These are phyloP conservation scores for Luffia ferchaultella DNA, from an alignment of 2,888 invertebrate genomes.

Conservation along the genomic window DNA sequence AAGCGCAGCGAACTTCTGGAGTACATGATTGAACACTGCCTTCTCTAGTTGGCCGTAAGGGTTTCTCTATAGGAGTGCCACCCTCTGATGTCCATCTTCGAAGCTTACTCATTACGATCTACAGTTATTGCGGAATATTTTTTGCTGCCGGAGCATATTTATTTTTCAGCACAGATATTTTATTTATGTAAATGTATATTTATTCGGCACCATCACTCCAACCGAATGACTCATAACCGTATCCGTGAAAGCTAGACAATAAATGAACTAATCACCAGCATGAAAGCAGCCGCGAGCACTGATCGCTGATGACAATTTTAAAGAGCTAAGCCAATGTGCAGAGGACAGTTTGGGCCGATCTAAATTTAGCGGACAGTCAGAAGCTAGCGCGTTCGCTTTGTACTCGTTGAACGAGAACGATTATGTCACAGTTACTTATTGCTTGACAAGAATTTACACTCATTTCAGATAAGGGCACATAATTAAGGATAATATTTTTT, in stretches of 20 bases:
- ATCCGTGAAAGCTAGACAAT: slow-evolving; percentile 33
- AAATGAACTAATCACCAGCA: slow-evolving; percentile 55
- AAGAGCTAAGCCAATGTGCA: slow-evolving; percentile 58
- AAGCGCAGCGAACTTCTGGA: slow-evolving; percentile 84
- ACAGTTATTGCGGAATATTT: not conserved
- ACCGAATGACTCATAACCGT: too few species aligned
- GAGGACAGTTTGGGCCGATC: slow-evolving; percentile 46
- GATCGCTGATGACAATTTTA: slow-evolving; percentile 61
- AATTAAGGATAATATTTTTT: too few species aligned
- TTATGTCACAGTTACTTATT: slow-evolving; percentile 47
- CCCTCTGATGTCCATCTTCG: slow-evolving; percentile 76
- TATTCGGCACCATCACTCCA: too few species aligned
- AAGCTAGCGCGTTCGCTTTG: slow-evolving; percentile 58
- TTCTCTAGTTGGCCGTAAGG: slow-evolving; percentile 73
- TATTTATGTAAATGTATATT: too few species aligned
- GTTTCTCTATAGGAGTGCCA: slow-evolving; percentile 67
- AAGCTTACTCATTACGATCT: slow-evolving; percentile 51
- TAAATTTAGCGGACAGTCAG: slow-evolving; percentile 57
- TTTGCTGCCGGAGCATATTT: too few species aligned
- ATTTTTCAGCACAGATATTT: too few species aligned
- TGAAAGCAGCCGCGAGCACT: too few species aligned
- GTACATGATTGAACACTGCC: slow-evolving; percentile 76
- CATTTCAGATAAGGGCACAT: too few species aligned
- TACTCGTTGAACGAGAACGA: slow-evolving; percentile 34
- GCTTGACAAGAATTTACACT: slow-evolving; percentile 1